A percentile compares a stretch with the other conserved stretches of the same genome.
These are phyloP conservation scores for Myripristis jacobus DNA, from an alignment of 2,797 vertebrate genomes.

Conservation along the genomic window DNA sequence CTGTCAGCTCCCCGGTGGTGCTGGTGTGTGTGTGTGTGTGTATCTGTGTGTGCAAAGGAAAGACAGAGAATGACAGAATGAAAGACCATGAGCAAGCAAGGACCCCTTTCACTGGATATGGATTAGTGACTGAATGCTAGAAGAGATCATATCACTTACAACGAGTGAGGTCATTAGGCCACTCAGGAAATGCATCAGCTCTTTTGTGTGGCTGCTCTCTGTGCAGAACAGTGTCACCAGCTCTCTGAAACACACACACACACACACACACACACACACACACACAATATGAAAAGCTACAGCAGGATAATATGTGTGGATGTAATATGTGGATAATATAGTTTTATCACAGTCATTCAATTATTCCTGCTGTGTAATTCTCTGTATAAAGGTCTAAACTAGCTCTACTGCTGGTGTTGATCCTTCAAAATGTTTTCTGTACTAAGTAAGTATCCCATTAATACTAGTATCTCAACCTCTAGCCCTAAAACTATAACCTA, in stretches of 20 bases:
- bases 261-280: constrained; percentile 5
- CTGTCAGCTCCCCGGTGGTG: constrained; percentile 26
- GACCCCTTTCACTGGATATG: constrained; percentile 2
- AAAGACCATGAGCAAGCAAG: constrained; percentile 6
- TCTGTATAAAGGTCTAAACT: background rate
- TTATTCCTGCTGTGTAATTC: background rate
- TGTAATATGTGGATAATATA: no score
- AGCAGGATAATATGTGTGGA: no score
- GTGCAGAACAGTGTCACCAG: constrained; percentile 84
- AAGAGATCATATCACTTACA: constrained; percentile 70
- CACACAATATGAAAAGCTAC: constrained; percentile 3
- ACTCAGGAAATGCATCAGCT: constrained; percentile 79
- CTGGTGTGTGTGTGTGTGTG: constrained; percentile 15
- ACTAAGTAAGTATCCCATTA: background rate
- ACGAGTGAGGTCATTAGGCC: constrained; percentile 69
- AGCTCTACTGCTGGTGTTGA: background rate
- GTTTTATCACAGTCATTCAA: background rate
- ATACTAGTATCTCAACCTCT: background rate
- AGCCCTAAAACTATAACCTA: no score
- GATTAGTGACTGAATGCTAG: constrained; percentile 37
- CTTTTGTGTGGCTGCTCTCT: constrained; percentile 77
- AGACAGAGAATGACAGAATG: constrained; percentile 3
- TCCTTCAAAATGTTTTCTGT: background rate
- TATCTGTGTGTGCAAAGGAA: constrained; percentile 11
- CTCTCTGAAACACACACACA: constrained; percentile 79